Conservation (phyloP, 2,888 invertebrate species). For the Podotricha telesiphe region DNA sequence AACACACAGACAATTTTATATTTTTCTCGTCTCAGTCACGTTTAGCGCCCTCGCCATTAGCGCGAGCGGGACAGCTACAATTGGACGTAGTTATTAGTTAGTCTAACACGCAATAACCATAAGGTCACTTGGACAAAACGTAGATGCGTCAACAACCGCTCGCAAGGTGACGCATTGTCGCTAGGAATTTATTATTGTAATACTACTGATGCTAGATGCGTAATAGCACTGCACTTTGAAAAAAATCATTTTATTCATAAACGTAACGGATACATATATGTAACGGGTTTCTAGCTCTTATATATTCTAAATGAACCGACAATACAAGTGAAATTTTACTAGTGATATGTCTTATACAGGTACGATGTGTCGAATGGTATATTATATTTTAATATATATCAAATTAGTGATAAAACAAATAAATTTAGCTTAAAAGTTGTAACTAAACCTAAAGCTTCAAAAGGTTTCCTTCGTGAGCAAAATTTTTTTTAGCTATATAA, state of each 20-base stretch:
- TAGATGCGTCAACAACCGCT: conserved; percentile 82
- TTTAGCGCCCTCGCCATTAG: conserved; percentile 53
- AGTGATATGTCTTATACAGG: conserved; percentile 21
- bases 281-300: conserved; percentile 52
- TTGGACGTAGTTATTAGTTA: conserved; percentile 72
- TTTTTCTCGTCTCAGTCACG: conserved; percentile 65
- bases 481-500: too few relatives aligned
- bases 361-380: not conserved
- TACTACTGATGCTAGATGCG: conserved; percentile 57
- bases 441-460: too few relatives aligned
- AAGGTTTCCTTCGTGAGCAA: too few relatives aligned
- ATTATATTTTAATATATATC: too few relatives aligned
- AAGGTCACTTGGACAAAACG: conserved; percentile 81
- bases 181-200: conserved; percentile 79
- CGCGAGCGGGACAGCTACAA: conserved; percentile 68
- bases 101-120: conserved; percentile 70
- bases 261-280: conserved; percentile 58
- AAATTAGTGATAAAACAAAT: too few relatives aligned
- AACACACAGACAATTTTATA: conserved; percentile 67
- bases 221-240: conserved; percentile 50
- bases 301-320: conserved; percentile 42
- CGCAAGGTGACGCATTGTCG: conserved; percentile 79
- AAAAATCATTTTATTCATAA: conserved; percentile 56
- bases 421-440: too few relatives aligned
- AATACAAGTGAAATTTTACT: conserved; percentile 44